Percentiles rank a stretch among this genome's conserved stretches.
Conservation (phyloP, 2,888 invertebrate species). For the Hesperia comma region DNA sequence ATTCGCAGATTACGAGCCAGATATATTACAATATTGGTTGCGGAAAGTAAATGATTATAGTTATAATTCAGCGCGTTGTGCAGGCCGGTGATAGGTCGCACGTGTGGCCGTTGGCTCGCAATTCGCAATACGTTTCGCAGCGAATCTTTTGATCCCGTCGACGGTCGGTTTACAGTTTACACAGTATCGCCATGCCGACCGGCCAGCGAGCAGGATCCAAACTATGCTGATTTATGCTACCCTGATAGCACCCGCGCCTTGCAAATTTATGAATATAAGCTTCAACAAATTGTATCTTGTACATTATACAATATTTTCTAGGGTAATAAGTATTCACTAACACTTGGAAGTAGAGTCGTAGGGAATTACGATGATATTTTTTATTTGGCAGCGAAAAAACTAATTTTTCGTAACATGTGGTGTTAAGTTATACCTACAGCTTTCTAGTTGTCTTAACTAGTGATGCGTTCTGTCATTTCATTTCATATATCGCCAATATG, state of each 20-base stretch:
- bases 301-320: not conserved
- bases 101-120: constrained; percentile 44
- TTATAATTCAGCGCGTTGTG: constrained; percentile 53
- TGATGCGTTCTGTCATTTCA: too few species aligned
- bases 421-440: too few species aligned
- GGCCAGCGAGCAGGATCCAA: constrained; percentile 33
- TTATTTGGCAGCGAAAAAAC: too few species aligned
- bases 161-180: constrained; percentile 46
- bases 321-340: not conserved
- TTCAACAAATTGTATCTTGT: constrained; percentile 29
- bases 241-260: constrained; percentile 43
- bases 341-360: too few species aligned
- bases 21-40: constrained; percentile 54
- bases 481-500: too few species aligned
- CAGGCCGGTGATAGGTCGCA: constrained; percentile 51
- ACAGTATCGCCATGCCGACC: constrained; percentile 14
- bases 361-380: too few species aligned
- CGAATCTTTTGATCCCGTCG: constrained; percentile 60
- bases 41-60: constrained; percentile 57
- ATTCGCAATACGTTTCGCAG: constrained; percentile 49
- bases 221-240: constrained; percentile 51
- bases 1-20: constrained; percentile 51
- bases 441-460: too few species aligned
- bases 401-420: too few species aligned
- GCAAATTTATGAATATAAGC: constrained; percentile 31